Evolutionary conservation across 2,797 vertebrate species (phyloP), one percentile per base, ranked within the genome.

Genomic region (Manis javanica): DNA sequence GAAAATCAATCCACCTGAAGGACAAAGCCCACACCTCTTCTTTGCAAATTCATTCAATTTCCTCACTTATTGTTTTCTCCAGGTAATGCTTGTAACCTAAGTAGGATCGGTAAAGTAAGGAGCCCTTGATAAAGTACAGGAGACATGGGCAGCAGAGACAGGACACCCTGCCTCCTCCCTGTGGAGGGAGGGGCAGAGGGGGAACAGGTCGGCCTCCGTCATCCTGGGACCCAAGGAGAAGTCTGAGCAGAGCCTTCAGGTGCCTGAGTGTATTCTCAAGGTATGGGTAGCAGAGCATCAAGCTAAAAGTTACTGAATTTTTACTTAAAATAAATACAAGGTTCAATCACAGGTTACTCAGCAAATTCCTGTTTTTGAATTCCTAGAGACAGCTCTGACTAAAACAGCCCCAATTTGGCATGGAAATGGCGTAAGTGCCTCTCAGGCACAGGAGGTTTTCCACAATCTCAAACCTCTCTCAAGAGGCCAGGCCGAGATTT

Each of bases 301-400:
- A 59, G 96, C 94, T 97, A 93, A 75, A 81, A 90, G 97, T 98
- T 97, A 98, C 84, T 98, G 98, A 96, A 93, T 90, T 91, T 97
- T 97, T 98, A 95, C 96, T 97, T 96, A 97, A 97, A 98, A 96
- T 98, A 87, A 97, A 96, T 94, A 94, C 93, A 97, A 96, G 97
- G 91, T 96, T 98, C 98, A 98, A 97, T 98, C 98, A 98, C 94
- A 97, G 86, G 96, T 98, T 98, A 98, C 96, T 98, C 97, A 96
- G 97, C 96, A 96, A 95, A 98, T 98, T 98, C 96, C 92, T 94
- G 96, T 96, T 98, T 98, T 98, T 96, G 98, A 97, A 97, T 95
- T 97, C 93, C 93, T 91, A 95, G 96, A 97, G 97, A 97, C 96
- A 87, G 90, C 87, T 96, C 97, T 98, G 97, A 98, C 96, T 98